Percentiles rank a stretch among this genome's conserved stretches.
Evolutionary conservation across 2,797 vertebrate genomes (phyloP).

Genomic region (Rousettus madagascariensis): DNA sequence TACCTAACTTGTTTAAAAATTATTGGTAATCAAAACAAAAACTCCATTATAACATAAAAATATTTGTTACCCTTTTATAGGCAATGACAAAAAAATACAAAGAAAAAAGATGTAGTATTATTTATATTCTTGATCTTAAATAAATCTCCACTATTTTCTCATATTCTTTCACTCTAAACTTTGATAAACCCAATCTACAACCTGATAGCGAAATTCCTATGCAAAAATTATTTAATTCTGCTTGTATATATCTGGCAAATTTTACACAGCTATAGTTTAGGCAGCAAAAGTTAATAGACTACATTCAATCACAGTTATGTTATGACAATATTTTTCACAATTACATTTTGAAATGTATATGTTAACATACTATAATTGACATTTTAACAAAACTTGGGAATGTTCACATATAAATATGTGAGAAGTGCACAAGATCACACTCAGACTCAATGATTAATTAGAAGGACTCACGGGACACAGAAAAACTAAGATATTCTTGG

Average conservation of each 20-base stretch:
- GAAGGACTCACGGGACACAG: background rate
- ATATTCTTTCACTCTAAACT: background rate
- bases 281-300: background rate
- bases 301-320: background rate
- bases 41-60: background rate
- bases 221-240: background rate
- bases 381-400: background rate
- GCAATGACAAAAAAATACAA: background rate
- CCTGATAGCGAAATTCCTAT: too few relatives aligned
- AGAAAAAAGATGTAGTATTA: background rate
- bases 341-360: background rate
- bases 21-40: background rate
- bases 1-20: background rate
- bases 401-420: background rate
- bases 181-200: background rate
- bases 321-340: background rate
- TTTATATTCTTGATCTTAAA: background rate
- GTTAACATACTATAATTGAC: background rate
- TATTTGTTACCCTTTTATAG: background rate
- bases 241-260: background rate
- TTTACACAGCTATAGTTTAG: background rate
- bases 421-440: background rate
- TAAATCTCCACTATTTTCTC: background rate
- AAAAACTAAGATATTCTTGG: background rate
- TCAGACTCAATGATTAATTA: background rate